A percentile compares a stretch with the other conserved stretches of the same genome.
These are phyloP conservation scores for Apeltes quadracus DNA, from an alignment of 2,113 vertebrate species.

Conservation along the genomic window DNA sequence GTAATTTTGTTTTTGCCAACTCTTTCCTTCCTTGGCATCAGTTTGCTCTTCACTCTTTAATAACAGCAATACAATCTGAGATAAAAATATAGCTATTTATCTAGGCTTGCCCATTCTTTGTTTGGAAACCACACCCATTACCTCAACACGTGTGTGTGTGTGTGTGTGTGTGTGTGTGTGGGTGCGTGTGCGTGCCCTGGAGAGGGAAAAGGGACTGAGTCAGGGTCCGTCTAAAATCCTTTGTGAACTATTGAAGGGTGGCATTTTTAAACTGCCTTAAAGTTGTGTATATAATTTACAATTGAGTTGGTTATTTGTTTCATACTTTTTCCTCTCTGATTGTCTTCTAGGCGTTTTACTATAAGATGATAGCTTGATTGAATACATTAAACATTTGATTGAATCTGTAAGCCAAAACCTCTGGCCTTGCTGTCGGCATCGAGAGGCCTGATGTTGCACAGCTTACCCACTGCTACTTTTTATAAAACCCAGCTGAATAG, in stretches of 20 bases:
- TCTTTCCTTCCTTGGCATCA: background rate
- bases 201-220: background rate
- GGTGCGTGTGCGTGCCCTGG: background rate
- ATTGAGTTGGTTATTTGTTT: too few species aligned
- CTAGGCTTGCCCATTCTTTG: background rate
- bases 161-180: slow-evolving; percentile 9
- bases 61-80: background rate
- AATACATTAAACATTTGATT: too few species aligned
- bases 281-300: too few species aligned
- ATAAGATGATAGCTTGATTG: too few species aligned
- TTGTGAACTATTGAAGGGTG: background rate
- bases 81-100: background rate
- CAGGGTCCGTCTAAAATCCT: slow-evolving; percentile 31
- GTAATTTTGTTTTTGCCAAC: background rate
- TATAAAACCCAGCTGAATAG: slow-evolving; percentile 10
- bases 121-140: background rate
- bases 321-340: too few species aligned
- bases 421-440: background rate
- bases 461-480: slow-evolving; percentile 13
- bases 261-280: slow-evolving; percentile 36
- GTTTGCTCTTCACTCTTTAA: background rate
- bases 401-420: background rate
- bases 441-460: slow-evolving; percentile 4
- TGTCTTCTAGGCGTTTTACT: too few species aligned
- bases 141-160: background rate